A percentile compares a stretch with the other conserved stretches of the same genome.
Evolutionary conservation across 2,888 invertebrate genomes (phyloP).

Genomic region (Plagodis pulveraria): DNA sequence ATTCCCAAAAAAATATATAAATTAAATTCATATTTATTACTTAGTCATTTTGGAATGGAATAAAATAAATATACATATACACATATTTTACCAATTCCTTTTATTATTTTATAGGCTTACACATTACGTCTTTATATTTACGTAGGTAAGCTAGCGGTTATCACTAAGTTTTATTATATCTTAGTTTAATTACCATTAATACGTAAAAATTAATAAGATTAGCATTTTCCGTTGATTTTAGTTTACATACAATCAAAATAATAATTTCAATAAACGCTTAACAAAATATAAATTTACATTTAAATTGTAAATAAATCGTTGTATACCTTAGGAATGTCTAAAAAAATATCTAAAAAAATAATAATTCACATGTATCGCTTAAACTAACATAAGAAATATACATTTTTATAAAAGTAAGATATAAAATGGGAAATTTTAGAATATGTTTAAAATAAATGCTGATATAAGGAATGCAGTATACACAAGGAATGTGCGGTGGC

Average conservation of each 20-base stretch:
- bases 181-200: constrained; percentile 42
- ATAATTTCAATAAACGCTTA: constrained; percentile 59
- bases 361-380: constrained; percentile 64
- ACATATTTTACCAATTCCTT: constrained; percentile 74
- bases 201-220: constrained; percentile 47
- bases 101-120: constrained; percentile 70
- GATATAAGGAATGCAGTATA: constrained; percentile 56
- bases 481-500: constrained; percentile 49
- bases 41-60: constrained; percentile 27
- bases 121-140: constrained; percentile 62
- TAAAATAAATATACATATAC: constrained; percentile 47
- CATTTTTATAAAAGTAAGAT: constrained; percentile 55
- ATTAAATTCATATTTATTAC: neutral
- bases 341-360: constrained; percentile 65
- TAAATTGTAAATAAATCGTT: constrained; percentile 72
- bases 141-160: constrained; percentile 59
- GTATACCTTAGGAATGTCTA: constrained; percentile 69
- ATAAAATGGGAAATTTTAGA: constrained; percentile 25
- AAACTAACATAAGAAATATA: constrained; percentile 64
- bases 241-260: constrained; percentile 43
- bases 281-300: constrained; percentile 80
- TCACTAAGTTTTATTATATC: constrained; percentile 54
- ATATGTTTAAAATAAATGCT: constrained; percentile 55
- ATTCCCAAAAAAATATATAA: neutral
- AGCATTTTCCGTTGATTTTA: constrained; percentile 29